These are phyloP conservation scores for Vanessa tameamea DNA, from an alignment of 1,140 invertebrate species.

Conservation along the genomic window DNA sequence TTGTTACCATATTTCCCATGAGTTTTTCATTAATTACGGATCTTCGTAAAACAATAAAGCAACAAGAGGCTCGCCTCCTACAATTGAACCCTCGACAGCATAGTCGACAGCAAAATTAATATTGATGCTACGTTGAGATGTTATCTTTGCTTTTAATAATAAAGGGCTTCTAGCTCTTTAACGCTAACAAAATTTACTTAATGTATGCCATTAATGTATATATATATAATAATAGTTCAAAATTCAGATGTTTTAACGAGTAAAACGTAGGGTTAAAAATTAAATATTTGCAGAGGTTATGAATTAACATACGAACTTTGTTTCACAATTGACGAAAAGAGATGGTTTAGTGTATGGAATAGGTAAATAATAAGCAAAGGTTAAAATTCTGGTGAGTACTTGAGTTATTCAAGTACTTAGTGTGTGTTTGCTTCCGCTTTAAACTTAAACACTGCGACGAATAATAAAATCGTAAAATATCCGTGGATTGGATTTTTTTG, in stretches of 20 bases:
- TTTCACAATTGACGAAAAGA: no score
- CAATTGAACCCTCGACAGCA: conserved; percentile 44
- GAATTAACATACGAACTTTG: not conserved
- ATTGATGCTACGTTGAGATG: conserved; percentile 63
- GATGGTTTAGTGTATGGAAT: no score
- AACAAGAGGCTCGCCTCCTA: conserved; percentile 41
- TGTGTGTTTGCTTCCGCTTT: not conserved
- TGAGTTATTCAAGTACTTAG: not conserved
- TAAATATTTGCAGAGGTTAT: not conserved
- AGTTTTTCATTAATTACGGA: conserved; percentile 59
- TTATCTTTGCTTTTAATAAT: conserved; percentile 69
- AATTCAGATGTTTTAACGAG: conserved; percentile 16
- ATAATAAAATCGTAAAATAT: not conserved
- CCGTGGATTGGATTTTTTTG: no score
- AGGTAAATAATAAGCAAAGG: no score
- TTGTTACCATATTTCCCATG: conserved; percentile 1
- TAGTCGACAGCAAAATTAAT: conserved; percentile 61
- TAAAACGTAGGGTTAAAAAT: not conserved
- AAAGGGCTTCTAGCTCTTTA: conserved; percentile 46
- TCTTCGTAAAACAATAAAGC: conserved; percentile 54
- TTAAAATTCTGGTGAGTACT: no score
- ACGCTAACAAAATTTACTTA: conserved; percentile 43
- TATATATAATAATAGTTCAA: conserved; percentile 21
- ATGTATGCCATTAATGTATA: conserved; percentile 22
- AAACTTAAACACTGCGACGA: not conserved